phyloP scores from a whole-genome alignment of 92 coral and sea anemone species.

The Paragorgia papillata region DNA sequence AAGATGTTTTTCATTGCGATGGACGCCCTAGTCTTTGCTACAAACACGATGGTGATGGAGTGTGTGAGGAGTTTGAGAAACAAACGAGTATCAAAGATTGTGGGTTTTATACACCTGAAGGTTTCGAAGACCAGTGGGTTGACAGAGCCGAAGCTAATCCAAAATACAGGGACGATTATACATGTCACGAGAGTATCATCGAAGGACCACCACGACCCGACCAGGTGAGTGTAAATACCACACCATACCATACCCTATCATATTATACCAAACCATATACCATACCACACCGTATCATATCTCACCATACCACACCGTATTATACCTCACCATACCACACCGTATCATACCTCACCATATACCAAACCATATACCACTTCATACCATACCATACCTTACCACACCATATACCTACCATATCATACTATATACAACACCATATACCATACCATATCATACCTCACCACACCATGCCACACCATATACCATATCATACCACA shows the following conservation, averaged over 20 bases:
- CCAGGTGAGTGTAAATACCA: constrained; percentile 59
- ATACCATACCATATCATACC: no score
- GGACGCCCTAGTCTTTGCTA: constrained; percentile 99
- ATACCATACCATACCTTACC: no score
- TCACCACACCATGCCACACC: no score
- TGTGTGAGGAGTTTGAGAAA: constrained; percentile 89
- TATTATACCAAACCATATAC: background rate
- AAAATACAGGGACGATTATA: constrained; percentile 6
- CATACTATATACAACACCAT: no score
- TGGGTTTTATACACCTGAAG: constrained; percentile 94
- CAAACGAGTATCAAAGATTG: constrained; percentile 87
- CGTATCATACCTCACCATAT: no score
- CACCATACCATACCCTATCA: background rate
- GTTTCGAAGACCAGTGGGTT: constrained; percentile 95
- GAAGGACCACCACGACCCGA: constrained; percentile 75
- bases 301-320: no score
- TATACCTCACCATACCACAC: no score
- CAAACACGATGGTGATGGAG: constrained; percentile 94
- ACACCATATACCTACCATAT: no score
- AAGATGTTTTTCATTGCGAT: constrained; percentile 92
- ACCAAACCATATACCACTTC: no score
- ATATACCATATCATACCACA: no score
- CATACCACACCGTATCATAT: background rate
- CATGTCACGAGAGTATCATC: constrained; percentile 67
- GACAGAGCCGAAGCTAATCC: constrained; percentile 67